Evolutionary conservation across 2,888 invertebrate species (phyloP), one percentile per base, ranked within the genome.

Genomic region (Cephus spinipes): DNA sequence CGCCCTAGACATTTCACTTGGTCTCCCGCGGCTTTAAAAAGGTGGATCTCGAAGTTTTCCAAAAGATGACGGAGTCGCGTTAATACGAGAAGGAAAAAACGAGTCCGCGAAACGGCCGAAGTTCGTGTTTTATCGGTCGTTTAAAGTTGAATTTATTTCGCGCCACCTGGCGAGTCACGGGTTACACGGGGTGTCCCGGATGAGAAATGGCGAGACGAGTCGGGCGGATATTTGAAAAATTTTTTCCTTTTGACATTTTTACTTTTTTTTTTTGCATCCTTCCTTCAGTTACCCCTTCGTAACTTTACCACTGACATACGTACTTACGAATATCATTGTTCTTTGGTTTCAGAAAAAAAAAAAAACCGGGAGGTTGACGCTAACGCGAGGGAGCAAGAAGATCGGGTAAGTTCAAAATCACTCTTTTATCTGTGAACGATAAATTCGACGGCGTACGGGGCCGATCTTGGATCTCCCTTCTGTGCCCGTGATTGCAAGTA

Each of bases 81-180:
- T 82, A 83, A 81, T 81, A 78, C 80, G 69, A 71, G 74, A 74
- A n/a, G 30, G 77, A 77, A 36, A 36, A 35, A 55, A 77, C 77
- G 71, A 77, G 75, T 73, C 77, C 73, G 76, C 79, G 75, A 35
- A 55, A 77, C 75, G 77, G 40, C 55, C 77, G 69, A 77, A 81
- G 78, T 84, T 82, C 83, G 82, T 84, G 84, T 81, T 84, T 84
- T 84, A 84, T 84, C 84, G 83, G 82, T 82, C 83, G 83, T 85
- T 84, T 84, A 85, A 80, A 79, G 78, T 75, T 74, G 77, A 78
- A 79, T 84, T 82, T 83, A 79, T 79, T 79, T 79, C 77, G 74
- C 79, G 78, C 69, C 75, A 79, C 55, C 69, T 69, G 36, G 76
- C 76, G 31, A 76, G 36, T 36, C 68, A 69, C 71, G 76, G 15